Evolutionary conservation across 92 coral and sea anemone genomes (phyloP).

Genomic region (Pocillopora grandis): DNA sequence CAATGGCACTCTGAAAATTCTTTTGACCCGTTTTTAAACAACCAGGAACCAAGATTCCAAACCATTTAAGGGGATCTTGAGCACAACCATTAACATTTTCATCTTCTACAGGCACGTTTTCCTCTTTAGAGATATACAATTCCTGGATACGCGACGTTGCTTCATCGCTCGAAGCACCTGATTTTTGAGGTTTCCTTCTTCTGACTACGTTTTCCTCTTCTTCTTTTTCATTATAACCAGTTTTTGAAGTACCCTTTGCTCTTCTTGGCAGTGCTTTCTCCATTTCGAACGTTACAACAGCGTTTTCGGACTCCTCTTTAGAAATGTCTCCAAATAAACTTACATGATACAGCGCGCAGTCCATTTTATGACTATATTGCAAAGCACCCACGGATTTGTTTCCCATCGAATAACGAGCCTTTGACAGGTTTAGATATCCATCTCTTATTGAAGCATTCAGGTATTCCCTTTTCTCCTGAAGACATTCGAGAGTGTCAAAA

Average conservation of each 20-base stretch:
- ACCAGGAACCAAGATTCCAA: slow-evolving; percentile 92
- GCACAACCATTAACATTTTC: neutral
- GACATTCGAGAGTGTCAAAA: slow-evolving; percentile 77
- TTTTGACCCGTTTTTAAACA: slow-evolving; percentile 80
- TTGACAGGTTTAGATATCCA: slow-evolving; percentile 87
- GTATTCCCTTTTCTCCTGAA: slow-evolving; percentile 59
- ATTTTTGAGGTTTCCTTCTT: slow-evolving; percentile 38
- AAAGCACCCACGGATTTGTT: slow-evolving; percentile 86
- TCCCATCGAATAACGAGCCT: slow-evolving; percentile 98
- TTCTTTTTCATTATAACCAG: neutral
- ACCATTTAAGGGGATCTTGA: slow-evolving; percentile 91
- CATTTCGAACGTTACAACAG: slow-evolving; percentile 34
- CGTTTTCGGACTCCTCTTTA: neutral
- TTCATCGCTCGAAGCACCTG: slow-evolving; percentile 14
- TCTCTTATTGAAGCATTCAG: slow-evolving; percentile 75
- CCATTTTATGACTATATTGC: slow-evolving; percentile 85
- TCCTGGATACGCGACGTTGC: slow-evolving; percentile 45
- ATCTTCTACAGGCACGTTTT: neutral
- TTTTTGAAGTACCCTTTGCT: neutral
- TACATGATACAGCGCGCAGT: slow-evolving; percentile 58
- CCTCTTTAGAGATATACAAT: slow-evolving; percentile 13
- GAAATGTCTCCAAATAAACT: neutral
- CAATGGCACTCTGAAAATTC: slow-evolving; percentile 73
- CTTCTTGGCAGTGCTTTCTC: slow-evolving; percentile 47
- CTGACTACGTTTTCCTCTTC: slow-evolving; percentile 33